These are phyloP conservation scores for Folsomia candida DNA, from an alignment of 2,888 invertebrate genomes.

Conservation along the genomic window DNA sequence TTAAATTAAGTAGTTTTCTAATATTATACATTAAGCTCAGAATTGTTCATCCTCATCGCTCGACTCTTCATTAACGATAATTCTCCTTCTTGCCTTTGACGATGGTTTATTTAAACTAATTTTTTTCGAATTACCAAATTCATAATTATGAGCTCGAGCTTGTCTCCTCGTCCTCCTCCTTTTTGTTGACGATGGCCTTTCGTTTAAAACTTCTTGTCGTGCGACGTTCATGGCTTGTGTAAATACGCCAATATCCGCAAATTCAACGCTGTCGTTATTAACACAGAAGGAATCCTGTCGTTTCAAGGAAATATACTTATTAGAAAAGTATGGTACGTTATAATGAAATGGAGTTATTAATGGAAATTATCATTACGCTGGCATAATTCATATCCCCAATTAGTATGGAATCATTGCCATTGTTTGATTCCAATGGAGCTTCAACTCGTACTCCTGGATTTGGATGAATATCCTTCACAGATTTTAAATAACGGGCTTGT, in stretches of 20 bases:
- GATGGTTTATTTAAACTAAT: neutral
- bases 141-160: neutral
- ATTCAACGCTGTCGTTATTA: conserved; percentile 58
- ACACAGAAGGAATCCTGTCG: conserved; percentile 66
- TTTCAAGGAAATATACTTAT: conserved; percentile 10
- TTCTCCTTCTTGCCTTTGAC: neutral
- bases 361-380: conserved; percentile 6
- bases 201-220: conserved; percentile 25
- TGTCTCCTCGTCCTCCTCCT: conserved; percentile 20
- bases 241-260: conserved; percentile 42
- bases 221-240: conserved; percentile 48
- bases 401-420: neutral
- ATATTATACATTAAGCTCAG: too few species aligned
- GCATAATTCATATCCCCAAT: conserved; percentile 7
- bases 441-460: conserved; percentile 13
- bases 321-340: neutral
- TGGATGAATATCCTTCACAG: conserved; percentile 39
- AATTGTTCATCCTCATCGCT: conserved; percentile 1
- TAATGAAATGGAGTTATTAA: neutral
- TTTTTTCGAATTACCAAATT: neutral
- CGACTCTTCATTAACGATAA: neutral
- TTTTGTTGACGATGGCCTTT: conserved; percentile 2
- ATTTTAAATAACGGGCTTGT: conserved; percentile 39
- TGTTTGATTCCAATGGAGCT: neutral
- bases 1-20: too few species aligned